A percentile compares a stretch with the other conserved stretches of the same genome.
Evolutionary conservation across 2,113 vertebrate species (phyloP).

Genomic region (Pseudorasbora parva): DNA sequence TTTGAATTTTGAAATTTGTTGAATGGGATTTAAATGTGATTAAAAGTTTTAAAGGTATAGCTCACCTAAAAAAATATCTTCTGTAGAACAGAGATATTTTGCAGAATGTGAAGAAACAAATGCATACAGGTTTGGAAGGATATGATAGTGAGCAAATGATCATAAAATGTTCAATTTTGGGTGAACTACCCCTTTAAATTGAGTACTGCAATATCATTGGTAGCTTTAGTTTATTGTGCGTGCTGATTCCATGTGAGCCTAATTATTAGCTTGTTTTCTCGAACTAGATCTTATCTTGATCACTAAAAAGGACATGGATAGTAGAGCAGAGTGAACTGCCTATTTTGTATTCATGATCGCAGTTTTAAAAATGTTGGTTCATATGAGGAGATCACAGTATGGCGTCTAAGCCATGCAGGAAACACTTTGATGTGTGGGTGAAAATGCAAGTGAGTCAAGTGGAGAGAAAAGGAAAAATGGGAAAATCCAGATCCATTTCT

Average conservation of each 20-base stretch:
- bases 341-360: slow-evolving; percentile 20
- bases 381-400: slow-evolving; percentile 36
- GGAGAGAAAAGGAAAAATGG: slow-evolving; percentile 40
- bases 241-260: neutral
- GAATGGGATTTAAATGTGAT: neutral
- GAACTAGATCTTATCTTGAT: neutral
- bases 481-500: slow-evolving; percentile 55
- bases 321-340: neutral
- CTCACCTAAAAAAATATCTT: neutral
- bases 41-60: neutral
- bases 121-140: too few relatives aligned
- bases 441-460: slow-evolving; percentile 53
- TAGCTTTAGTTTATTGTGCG: neutral
- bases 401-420: slow-evolving; percentile 32
- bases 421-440: slow-evolving; percentile 52
- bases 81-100: neutral
- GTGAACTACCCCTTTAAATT: too few relatives aligned
- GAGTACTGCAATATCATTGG: too few relatives aligned
- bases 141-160: neutral
- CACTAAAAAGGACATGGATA: slow-evolving; percentile 6
- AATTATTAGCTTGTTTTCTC: neutral
- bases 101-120: neutral
- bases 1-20: neutral
- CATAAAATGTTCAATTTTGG: too few relatives aligned
- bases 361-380: slow-evolving; percentile 34